Conservation (phyloP, 1,140 invertebrate species). For the Aporrectodea caliginosa region DNA sequence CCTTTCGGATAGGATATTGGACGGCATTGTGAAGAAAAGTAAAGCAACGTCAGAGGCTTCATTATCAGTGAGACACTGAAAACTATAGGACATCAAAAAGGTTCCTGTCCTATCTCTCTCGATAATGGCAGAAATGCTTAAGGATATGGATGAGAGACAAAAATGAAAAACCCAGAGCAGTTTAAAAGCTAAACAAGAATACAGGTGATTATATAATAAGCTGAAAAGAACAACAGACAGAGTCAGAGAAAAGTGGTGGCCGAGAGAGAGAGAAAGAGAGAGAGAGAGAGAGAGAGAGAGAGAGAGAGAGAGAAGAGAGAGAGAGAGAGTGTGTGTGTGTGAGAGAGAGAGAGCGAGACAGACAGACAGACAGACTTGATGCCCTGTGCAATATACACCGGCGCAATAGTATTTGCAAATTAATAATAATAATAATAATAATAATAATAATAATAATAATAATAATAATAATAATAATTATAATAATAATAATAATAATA, state of each 20-base stretch:
- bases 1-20: too few relatives aligned
- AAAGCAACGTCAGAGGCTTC: too few relatives aligned
- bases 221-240: background rate
- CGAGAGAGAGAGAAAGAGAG: background rate
- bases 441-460: slow-evolving; percentile 10
- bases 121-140: too few relatives aligned
- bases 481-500: slow-evolving; percentile 8
- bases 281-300: background rate
- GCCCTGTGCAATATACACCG: slow-evolving; percentile 10
- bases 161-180: too few relatives aligned
- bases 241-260: background rate
- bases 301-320: slow-evolving; percentile 12
- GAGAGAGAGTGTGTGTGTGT: slow-evolving; percentile 21
- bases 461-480: slow-evolving; percentile 11
- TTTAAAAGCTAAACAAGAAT: too few relatives aligned
- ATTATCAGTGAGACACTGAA: too few relatives aligned
- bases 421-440: slow-evolving; percentile 14
- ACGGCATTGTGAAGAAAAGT: too few relatives aligned
- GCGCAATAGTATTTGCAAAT: background rate
- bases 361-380: slow-evolving; percentile 28
- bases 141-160: too few relatives aligned
- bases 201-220: background rate
- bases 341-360: background rate
- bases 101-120: too few relatives aligned
- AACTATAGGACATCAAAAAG: too few relatives aligned